Evolutionary conservation across 2,113 vertebrate genomes (phyloP).

Genomic region (Ophthalmolycus amberensis): DNA sequence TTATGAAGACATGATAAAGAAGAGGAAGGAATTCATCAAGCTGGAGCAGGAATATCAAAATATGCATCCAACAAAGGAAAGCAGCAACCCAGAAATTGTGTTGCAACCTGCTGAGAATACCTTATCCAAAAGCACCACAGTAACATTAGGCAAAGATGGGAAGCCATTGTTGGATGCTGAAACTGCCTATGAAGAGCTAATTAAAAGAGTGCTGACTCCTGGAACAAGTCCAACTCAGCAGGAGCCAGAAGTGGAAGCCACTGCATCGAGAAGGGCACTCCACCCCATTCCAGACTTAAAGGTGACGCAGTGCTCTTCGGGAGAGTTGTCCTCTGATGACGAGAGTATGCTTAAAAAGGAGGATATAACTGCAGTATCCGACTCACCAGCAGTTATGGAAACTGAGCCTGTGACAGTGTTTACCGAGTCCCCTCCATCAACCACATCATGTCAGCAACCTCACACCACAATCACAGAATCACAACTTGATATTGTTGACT

Average conservation of each 20-base stretch:
- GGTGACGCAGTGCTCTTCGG: conserved; percentile 97
- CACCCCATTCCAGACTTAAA: conserved; percentile 96
- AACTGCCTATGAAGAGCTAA: conserved; percentile 93
- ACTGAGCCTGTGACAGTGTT: conserved; percentile 47
- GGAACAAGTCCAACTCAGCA: conserved; percentile 89
- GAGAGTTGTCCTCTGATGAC: conserved; percentile 92
- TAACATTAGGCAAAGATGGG: conserved; percentile 85
- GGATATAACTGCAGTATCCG: conserved; percentile 71
- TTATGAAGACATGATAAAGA: conserved; percentile 91
- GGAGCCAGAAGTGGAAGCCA: conserved; percentile 69
- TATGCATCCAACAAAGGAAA: conserved; percentile 83
- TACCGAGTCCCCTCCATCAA: conserved; percentile 34
- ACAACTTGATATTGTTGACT: conserved; percentile 73
- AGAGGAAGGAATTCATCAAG: conserved; percentile 84
- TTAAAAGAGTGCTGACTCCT: conserved; percentile 90
- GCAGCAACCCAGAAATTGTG: conserved; percentile 88
- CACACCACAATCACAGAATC: conserved; percentile 32
- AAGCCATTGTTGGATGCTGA: conserved; percentile 92
- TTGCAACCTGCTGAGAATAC: conserved; percentile 88
- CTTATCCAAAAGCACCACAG: conserved; percentile 80
- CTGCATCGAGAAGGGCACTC: conserved; percentile 83
- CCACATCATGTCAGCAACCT: conserved; percentile 47
- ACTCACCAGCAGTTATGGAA: conserved; percentile 65
- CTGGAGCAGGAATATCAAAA: conserved; percentile 88
- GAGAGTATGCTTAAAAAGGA: conserved; percentile 84